These are phyloP conservation scores for Sigmodon hispidus DNA, from an alignment of 2,113 vertebrate genomes.

Conservation along the genomic window DNA sequence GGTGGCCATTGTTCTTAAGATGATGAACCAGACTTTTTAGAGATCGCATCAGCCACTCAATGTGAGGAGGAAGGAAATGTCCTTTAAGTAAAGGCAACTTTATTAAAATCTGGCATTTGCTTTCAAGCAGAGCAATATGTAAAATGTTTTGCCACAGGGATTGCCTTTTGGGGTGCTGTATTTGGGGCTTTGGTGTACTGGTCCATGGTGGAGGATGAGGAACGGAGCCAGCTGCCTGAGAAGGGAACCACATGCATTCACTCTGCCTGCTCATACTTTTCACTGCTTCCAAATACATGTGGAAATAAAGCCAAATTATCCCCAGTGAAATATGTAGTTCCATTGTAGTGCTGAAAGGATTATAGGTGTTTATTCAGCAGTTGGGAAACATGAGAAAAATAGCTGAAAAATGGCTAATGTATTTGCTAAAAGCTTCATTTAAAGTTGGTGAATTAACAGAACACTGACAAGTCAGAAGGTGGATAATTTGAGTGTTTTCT, in stretches of 20 bases:
- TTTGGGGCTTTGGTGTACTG: background rate
- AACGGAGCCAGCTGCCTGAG: background rate
- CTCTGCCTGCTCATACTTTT: background rate
- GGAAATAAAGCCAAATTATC: slow-evolving; percentile 55
- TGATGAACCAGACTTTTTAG: background rate
- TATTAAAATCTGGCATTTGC: slow-evolving; percentile 10
- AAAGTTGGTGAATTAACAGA: background rate
- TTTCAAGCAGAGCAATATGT: background rate
- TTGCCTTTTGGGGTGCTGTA: background rate
- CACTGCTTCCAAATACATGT: background rate
- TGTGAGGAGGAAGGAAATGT: background rate
- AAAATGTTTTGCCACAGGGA: background rate
- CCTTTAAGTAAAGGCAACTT: slow-evolving; percentile 29
- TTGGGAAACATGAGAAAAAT: slow-evolving; percentile 33
- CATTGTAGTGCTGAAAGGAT: slow-evolving; percentile 31
- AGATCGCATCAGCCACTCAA: background rate
- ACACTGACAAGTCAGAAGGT: background rate
- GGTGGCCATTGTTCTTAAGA: background rate
- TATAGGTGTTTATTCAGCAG: slow-evolving; percentile 44
- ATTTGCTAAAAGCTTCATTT: slow-evolving; percentile 13
- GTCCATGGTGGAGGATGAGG: background rate
- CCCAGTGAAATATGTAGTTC: slow-evolving; percentile 48
- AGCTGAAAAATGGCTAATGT: background rate
- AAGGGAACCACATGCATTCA: background rate
- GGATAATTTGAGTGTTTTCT: background rate